These are phyloP conservation scores for Xiphias gladius DNA, from an alignment of 2,113 vertebrate genomes.

Conservation along the genomic window DNA sequence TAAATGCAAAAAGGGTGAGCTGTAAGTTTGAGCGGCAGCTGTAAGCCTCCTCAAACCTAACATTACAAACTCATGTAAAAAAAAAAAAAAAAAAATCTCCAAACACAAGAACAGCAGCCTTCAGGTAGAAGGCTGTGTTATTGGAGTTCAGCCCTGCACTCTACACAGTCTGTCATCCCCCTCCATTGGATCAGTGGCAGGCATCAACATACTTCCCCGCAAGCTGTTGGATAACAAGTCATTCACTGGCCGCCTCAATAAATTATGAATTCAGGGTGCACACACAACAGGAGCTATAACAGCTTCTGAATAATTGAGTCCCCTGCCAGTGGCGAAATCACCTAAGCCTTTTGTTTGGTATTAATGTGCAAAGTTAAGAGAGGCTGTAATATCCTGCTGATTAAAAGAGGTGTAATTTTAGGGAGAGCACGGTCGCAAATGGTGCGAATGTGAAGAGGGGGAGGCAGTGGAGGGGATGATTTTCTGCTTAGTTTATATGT, in stretches of 20 bases:
- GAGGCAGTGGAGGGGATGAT: neutral
- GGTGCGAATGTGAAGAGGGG: slow-evolving; percentile 2
- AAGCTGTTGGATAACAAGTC: slow-evolving; percentile 55
- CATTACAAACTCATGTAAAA: neutral
- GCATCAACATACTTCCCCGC: slow-evolving; percentile 1
- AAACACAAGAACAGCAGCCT: neutral
- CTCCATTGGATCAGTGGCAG: slow-evolving; percentile 22
- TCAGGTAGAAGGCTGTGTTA: slow-evolving; percentile 3
- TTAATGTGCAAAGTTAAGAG: slow-evolving; percentile 56
- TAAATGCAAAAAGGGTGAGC: slow-evolving; percentile 11
- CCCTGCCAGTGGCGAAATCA: slow-evolving; percentile 31
- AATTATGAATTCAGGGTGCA: slow-evolving; percentile 48
- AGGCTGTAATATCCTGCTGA: slow-evolving; percentile 37
- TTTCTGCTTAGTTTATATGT: slow-evolving; percentile 38
- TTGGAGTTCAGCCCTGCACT: slow-evolving; percentile 15
- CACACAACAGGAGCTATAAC: slow-evolving; percentile 54
- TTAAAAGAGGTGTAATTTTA: slow-evolving; percentile 47
- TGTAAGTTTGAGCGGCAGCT: slow-evolving; percentile 1
- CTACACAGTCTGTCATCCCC: slow-evolving; percentile 10
- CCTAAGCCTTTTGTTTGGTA: slow-evolving; percentile 44
- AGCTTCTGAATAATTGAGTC: slow-evolving; percentile 70
- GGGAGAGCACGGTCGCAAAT: neutral
- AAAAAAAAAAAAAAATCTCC: neutral
- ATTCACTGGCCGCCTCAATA: slow-evolving; percentile 32
- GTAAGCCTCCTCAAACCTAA: slow-evolving; percentile 4